Evolutionary conservation across 1,140 invertebrate species (phyloP), one percentile per base, ranked within the genome.

Genomic region (Saxidomus purpurata): DNA sequence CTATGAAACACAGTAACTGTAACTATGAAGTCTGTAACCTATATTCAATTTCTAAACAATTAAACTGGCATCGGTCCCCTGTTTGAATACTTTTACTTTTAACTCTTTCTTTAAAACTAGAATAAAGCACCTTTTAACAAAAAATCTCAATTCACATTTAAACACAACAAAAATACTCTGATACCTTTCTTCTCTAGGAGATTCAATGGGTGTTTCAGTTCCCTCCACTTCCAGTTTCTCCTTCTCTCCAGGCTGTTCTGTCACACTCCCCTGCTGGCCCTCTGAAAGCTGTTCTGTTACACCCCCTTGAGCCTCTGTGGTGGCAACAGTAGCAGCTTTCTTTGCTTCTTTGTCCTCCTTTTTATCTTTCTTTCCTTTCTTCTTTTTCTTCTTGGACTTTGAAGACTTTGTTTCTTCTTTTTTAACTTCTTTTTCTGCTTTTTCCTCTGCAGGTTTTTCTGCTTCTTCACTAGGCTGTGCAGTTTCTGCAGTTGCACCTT

Each of bases 341-440:
- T 81, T 77, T 28, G 55, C 83, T 71, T 96, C 92, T 38, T 90
- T 90, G 49, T 94, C 97, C 98, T 85, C 97, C 96, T 28, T 97
- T 97, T 90, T 88, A 17, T 80, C 81, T 17, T 94, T 98, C 98
- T 88, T 92, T 79, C 89, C 91, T 69, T 92, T 93, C 81, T 91
- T 91, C 69, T 92, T 92, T 82, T 93, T 93, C 81, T 93, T 94
- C 74, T 92, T 92, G 4, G 82, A 89, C 25, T 90, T 91, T 19
- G 88, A 59, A 28, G 85, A 67, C 76, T 82, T 90, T 38, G 67
- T 28, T 28, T 89, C 88, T 71, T 85, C 77, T 59, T 85, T 90
- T 40, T 80, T 86, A 25, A 80, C 83, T 74, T 71, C 89, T 71
- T 90, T 85, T 19, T 55, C 82, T 36, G 67, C 25, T 28, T 90